Evolutionary conservation across 1,140 invertebrate species (phyloP).

Genomic region (Zeugodacus cucurbitae): DNA sequence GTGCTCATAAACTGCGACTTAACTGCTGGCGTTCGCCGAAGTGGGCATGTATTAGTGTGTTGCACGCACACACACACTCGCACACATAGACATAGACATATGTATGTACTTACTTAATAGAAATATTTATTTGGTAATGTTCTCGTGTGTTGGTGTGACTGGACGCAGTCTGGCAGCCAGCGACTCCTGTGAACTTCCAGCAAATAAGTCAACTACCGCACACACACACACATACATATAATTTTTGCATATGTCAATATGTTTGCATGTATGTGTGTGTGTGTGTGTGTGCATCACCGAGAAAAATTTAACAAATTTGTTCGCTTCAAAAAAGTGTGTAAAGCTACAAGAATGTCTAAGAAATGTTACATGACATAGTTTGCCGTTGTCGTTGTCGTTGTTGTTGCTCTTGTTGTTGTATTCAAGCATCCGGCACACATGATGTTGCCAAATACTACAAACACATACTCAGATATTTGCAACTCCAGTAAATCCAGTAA

Average conservation of each 20-base stretch:
- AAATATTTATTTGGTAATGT: not conserved
- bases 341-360: conserved; percentile 2
- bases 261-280: not conserved
- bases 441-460: not conserved
- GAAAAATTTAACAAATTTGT: conserved; percentile 21
- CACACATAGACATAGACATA: not conserved
- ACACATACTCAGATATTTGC: not conserved
- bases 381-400: not conserved
- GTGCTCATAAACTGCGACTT: conserved; percentile 8
- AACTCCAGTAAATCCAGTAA: not conserved
- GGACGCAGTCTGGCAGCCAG: not conserved
- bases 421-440: conserved; percentile 18
- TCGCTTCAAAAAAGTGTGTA: not conserved
- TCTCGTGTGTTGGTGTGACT: not conserved
- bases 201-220: not conserved
- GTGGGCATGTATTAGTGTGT: not conserved
- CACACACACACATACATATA: not conserved
- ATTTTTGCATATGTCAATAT: not conserved
- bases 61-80: not conserved
- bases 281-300: not conserved
- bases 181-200: not conserved
- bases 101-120: not conserved
- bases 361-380: conserved; percentile 35
- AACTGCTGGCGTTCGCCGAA: not conserved
- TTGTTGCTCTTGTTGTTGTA: not conserved